A percentile compares a stretch with the other conserved stretches of the same genome.
phyloP scores from a whole-genome alignment of 2,113 vertebrate species.

The Lamprologus sp. region DNA sequence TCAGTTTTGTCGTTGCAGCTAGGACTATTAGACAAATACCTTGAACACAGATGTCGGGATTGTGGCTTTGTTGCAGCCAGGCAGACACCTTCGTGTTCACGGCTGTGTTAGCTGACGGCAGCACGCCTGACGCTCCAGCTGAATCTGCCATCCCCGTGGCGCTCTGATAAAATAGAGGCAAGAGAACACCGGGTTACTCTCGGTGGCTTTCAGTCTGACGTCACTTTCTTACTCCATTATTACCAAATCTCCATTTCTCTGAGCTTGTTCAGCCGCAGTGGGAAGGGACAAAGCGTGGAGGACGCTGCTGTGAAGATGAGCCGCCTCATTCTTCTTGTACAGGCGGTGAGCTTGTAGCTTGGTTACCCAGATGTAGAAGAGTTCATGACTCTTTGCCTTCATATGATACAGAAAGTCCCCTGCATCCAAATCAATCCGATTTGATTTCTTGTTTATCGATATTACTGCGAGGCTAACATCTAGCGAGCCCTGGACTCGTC shows the following conservation, averaged over 20 bases:
- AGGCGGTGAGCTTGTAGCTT: constrained; percentile 82
- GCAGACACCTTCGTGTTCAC: constrained; percentile 74
- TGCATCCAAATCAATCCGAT: constrained; percentile 85
- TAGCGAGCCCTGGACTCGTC: constrained; percentile 80
- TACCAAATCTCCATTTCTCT: constrained; percentile 56
- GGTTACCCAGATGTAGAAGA: constrained; percentile 86
- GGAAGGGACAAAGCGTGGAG: constrained; percentile 8
- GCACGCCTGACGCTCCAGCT: neutral
- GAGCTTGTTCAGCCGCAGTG: constrained; percentile 4
- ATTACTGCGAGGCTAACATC: constrained; percentile 83
- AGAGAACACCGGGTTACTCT: neutral
- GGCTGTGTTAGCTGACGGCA: constrained; percentile 34
- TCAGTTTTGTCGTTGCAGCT: neutral
- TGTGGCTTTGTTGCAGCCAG: constrained; percentile 83
- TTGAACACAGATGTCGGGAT: constrained; percentile 77
- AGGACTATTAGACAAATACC: constrained; percentile 56
- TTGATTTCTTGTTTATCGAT: constrained; percentile 88
- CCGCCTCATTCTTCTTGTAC: constrained; percentile 69
- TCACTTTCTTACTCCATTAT: neutral
- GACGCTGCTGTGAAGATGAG: constrained; percentile 44
- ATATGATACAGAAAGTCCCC: constrained; percentile 90
- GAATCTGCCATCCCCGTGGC: neutral
- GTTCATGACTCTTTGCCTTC: constrained; percentile 87
- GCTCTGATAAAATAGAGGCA: neutral
- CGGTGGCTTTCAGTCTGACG: neutral